A percentile compares a stretch with the other conserved stretches of the same genome.
phyloP scores from a whole-genome alignment of 1,140 invertebrate species.

The Drosophila murphyi region DNA sequence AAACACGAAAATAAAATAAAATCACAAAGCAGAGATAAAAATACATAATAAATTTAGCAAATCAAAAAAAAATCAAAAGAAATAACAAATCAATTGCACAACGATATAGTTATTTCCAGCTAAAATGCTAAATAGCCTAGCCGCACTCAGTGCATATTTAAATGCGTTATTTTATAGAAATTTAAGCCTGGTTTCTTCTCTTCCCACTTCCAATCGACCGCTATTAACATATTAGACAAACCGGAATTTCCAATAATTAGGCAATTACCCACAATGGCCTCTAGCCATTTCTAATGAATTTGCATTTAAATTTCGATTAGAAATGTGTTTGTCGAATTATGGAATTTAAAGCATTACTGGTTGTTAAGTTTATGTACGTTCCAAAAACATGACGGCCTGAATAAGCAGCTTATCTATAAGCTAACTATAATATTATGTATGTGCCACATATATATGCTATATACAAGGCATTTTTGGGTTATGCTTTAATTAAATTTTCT shows the following conservation, averaged over 20 bases:
- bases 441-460: slow-evolving; percentile 24
- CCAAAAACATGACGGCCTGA: slow-evolving; percentile 16
- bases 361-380: slow-evolving; percentile 17
- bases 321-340: background rate
- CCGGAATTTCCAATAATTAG: slow-evolving; percentile 13
- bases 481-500: slow-evolving; percentile 52
- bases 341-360: slow-evolving; percentile 20
- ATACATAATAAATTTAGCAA: background rate
- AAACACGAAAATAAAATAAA: background rate
- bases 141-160: background rate
- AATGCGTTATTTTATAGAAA: background rate
- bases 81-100: background rate
- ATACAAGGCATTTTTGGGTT: slow-evolving; percentile 39
- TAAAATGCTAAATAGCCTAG: slow-evolving; percentile 1
- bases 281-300: slow-evolving; percentile 17
- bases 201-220: background rate
- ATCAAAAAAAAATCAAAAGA: background rate
- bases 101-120: background rate
- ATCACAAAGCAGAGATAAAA: background rate
- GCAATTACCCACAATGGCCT: slow-evolving; percentile 2
- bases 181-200: background rate
- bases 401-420: background rate
- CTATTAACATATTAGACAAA: background rate
- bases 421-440: too few relatives aligned
- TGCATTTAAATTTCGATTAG: slow-evolving; percentile 16